Base-by-base conservation (phyloP, 2,888 invertebrate species). In the Ectemnius continuus region DNA sequence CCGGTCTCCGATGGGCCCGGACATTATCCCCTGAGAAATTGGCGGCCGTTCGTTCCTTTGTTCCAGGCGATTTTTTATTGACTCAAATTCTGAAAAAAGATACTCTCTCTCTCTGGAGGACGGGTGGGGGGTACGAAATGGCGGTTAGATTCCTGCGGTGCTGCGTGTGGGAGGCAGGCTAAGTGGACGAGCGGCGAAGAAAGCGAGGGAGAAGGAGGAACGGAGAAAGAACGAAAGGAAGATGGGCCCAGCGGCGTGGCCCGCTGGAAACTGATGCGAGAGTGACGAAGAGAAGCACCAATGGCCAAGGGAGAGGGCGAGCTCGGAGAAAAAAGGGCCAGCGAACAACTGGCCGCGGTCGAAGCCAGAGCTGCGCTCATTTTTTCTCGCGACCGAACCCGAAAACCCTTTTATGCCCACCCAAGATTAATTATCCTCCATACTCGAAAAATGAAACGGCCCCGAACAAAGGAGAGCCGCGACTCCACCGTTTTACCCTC, bases 351-450 rank as follows among this genome's bases (percentile, higher is more conserved):
- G 83, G 82, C 83, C 74, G 72, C 78, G 76, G 74, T 75, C 82
- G 76, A 76, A 76, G 76, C 81, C 81, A 70, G 83, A 78, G 82
- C 83, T 81, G 82, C 79, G 87, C 88, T 88, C 88, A 88, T 90
- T 90, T 90, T 90, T 90, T 90, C 88, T 88, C 88, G 85, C 86
- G 84, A 84, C 85, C 88, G 86, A 88, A 89, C 88, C 89, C 89
- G 86, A 89, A 90, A 90, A 89, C 89, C 89, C 90, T 90, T 90
- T 90, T 89, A 90, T 87, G 85, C 85, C 84, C 85, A 84, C 85
- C 85, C 84, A 89, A 90, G 90, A 90, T 90, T 90, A 90, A 90
- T 90, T 90, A 90, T 90, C 90, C 88, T 85, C 79, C 88, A 86
- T 89, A 89, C 88, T 90, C 88, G 85, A 89, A 88, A 90, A 90